Conservation (phyloP, 2,888 invertebrate genomes). For the Onthophagus sagittarius region DNA sequence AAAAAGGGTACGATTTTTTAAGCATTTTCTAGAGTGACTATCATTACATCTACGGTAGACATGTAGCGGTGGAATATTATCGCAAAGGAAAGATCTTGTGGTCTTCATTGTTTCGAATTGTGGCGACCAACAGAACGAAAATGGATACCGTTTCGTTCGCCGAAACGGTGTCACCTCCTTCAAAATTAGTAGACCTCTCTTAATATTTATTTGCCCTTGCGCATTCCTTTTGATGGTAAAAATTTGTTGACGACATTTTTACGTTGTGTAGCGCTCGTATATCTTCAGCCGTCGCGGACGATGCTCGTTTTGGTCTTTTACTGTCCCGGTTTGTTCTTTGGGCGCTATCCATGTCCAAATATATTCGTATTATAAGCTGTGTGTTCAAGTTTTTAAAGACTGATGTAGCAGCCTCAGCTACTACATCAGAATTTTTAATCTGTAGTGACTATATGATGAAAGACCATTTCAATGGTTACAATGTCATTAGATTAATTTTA, state of each 20-base stretch:
- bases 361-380: background rate
- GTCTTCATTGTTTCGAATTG: slow-evolving; percentile 21
- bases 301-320: background rate
- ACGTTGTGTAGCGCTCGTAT: background rate
- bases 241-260: slow-evolving; percentile 29
- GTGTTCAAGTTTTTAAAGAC: background rate
- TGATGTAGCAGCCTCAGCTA: background rate
- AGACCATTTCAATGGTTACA: too few species aligned
- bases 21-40: background rate
- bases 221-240: slow-evolving; percentile 30
- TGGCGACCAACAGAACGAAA: background rate
- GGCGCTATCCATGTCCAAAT: background rate
- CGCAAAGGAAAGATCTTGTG: slow-evolving; percentile 21
- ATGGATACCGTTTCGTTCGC: slow-evolving; percentile 23
- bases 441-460: background rate
- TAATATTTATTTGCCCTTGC: slow-evolving; percentile 24
- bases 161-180: slow-evolving; percentile 32
- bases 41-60: background rate
- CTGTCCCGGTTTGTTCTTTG: background rate
- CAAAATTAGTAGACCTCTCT: slow-evolving; percentile 24
- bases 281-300: background rate
- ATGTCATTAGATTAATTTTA: background rate
- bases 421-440: background rate
- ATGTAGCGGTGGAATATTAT: slow-evolving; percentile 11
- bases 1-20: background rate